Percentiles rank a stretch among this genome's conserved stretches.
Evolutionary conservation across 2,888 invertebrate species (phyloP).

Genomic region (Quadroppia sp.): DNA sequence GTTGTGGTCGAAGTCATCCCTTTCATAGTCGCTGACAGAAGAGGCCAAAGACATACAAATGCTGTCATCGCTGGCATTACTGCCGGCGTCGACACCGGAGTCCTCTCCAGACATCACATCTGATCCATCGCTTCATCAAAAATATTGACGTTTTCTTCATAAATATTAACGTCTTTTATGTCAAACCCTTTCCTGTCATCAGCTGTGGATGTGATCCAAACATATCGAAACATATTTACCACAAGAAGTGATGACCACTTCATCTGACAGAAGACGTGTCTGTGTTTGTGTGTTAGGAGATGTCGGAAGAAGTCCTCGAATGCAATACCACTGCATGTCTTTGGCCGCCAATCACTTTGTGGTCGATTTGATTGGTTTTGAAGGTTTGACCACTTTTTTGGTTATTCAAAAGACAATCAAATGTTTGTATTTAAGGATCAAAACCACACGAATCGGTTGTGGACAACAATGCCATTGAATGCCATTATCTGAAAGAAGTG

Average conservation of each 20-base stretch:
- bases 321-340: constrained; percentile 93
- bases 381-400: neutral
- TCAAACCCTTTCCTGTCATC: too few species aligned
- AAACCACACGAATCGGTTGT: constrained; percentile 63
- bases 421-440: constrained; percentile 56
- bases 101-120: constrained; percentile 59
- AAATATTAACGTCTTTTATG: neutral
- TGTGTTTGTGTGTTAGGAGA: constrained; percentile 90
- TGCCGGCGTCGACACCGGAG: constrained; percentile 69
- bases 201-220: neutral
- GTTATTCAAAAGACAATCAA: constrained; percentile 1
- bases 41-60: constrained; percentile 47
- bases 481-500: constrained; percentile 49
- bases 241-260: neutral
- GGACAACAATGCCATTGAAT: constrained; percentile 58
- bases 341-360: constrained; percentile 71
- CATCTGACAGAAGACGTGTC: constrained; percentile 51
- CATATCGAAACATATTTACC: neutral
- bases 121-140: neutral
- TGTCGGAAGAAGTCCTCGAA: constrained; percentile 92
- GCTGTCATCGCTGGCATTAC: constrained; percentile 62
- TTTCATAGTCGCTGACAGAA: constrained; percentile 38
- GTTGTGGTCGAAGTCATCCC: constrained; percentile 19
- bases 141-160: constrained; percentile 13
- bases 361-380: constrained; percentile 76